Evolutionary conservation across 1,140 invertebrate species (phyloP).

Genomic region (Melipona quadrifasciata): DNA sequence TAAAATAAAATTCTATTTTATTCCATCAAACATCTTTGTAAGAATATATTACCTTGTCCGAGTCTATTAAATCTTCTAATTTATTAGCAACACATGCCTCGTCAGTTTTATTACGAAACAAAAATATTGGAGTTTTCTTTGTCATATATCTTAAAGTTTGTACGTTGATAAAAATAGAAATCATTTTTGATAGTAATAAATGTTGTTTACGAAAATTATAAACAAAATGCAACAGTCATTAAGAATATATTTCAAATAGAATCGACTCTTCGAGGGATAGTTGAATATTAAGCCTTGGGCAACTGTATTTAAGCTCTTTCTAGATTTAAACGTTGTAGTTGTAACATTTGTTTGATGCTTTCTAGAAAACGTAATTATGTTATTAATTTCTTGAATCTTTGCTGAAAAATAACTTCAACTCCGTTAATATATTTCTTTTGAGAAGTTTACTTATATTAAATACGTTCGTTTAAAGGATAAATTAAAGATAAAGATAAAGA

Average conservation of each 20-base stretch:
- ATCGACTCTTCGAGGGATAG: neutral
- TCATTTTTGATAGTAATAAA: conserved; percentile 24
- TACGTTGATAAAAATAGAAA: neutral
- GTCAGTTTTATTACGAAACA: neutral
- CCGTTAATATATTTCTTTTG: too few relatives aligned
- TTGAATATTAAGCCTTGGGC: neutral
- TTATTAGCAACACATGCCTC: neutral
- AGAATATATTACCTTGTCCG: conserved; percentile 19
- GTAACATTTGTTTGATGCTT: too few relatives aligned
- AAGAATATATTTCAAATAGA: conserved; percentile 1
- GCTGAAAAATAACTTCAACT: too few relatives aligned
- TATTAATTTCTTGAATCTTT: too few relatives aligned
- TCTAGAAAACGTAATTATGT: too few relatives aligned
- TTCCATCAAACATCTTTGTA: neutral
- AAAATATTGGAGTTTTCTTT: neutral
- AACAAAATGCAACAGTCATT: neutral
- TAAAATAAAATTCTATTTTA: neutral
- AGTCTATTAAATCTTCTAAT: neutral
- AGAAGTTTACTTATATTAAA: too few relatives aligned
- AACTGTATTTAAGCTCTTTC: neutral
- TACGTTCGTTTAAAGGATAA: too few relatives aligned
- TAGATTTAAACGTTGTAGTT: neutral
- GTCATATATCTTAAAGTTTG: neutral
- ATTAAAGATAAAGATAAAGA: too few relatives aligned
- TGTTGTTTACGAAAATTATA: neutral